Evolutionary conservation across 2,113 vertebrate species (phyloP).

Genomic region (Actenoides hombroni): DNA sequence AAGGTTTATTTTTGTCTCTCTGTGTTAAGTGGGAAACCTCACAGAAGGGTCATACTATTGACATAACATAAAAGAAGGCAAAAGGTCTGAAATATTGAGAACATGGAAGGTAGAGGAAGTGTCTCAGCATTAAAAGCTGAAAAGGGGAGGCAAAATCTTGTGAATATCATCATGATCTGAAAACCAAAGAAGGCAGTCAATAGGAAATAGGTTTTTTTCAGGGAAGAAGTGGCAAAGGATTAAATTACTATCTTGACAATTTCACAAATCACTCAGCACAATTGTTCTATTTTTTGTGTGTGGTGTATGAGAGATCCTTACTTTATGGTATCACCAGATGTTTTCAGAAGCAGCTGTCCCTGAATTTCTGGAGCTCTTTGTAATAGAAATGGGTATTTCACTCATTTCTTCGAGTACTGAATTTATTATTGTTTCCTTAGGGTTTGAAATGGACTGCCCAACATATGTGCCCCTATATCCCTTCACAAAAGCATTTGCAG

Average conservation of each 20-base stretch:
- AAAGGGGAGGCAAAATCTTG: background rate
- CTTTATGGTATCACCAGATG: background rate
- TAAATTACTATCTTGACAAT: background rate
- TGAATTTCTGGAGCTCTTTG: background rate
- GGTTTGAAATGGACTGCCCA: background rate
- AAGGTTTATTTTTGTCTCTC: background rate
- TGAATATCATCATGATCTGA: background rate
- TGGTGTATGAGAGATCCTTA: background rate
- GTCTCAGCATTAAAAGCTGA: background rate
- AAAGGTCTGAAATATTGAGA: background rate
- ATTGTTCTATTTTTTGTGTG: background rate
- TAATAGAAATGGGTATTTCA: background rate
- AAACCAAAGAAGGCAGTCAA: background rate
- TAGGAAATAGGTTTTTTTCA: background rate
- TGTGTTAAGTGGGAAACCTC: background rate
- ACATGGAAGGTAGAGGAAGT: background rate
- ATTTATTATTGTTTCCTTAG: background rate
- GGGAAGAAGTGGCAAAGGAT: background rate
- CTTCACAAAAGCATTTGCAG: background rate
- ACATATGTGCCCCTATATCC: background rate
- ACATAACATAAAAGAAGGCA: accelerated
- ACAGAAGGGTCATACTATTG: background rate
- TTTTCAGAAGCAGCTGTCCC: background rate
- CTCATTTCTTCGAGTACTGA: background rate
- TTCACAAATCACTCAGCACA: background rate